Percentiles rank a stretch among this genome's conserved stretches.
Evolutionary conservation across 2,797 vertebrate species (phyloP).

Genomic region (Acipenser transmontanus): DNA sequence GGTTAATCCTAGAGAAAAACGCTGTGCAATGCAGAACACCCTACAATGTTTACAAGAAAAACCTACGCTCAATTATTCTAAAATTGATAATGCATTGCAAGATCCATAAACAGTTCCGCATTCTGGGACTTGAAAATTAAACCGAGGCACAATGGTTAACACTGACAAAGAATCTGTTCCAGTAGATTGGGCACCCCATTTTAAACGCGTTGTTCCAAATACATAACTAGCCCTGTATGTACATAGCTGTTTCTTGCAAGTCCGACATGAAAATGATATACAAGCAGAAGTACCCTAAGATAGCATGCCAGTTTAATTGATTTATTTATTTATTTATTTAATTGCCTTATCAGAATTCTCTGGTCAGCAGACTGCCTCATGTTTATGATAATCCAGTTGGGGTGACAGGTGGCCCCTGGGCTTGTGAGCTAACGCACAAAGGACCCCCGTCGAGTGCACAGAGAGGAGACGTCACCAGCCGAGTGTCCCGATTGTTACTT

Average conservation of each 20-base stretch:
- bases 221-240: too few species aligned
- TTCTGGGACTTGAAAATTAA: too few species aligned
- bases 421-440: constrained; percentile 59
- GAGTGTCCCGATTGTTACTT: constrained; percentile 45
- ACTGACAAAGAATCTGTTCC: too few species aligned
- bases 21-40: not conserved
- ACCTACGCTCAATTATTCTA: too few species aligned
- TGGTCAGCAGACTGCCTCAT: constrained; percentile 13
- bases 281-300: not conserved
- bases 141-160: too few species aligned
- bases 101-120: too few species aligned
- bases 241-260: not conserved
- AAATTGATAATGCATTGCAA: too few species aligned
- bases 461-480: constrained; percentile 46
- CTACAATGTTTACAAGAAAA: too few species aligned
- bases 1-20: not conserved
- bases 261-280: not conserved
- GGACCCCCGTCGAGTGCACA: constrained; percentile 45
- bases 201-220: too few species aligned
- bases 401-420: constrained; percentile 66
- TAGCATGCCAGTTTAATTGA: constrained; percentile 25
- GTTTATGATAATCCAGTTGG: constrained; percentile 54
- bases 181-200: too few species aligned
- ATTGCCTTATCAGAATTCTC: not conserved
- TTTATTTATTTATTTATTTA: constrained; percentile 13